Evolutionary conservation across 2,888 invertebrate species (phyloP).

Genomic region (Agapostemon virescens): DNA sequence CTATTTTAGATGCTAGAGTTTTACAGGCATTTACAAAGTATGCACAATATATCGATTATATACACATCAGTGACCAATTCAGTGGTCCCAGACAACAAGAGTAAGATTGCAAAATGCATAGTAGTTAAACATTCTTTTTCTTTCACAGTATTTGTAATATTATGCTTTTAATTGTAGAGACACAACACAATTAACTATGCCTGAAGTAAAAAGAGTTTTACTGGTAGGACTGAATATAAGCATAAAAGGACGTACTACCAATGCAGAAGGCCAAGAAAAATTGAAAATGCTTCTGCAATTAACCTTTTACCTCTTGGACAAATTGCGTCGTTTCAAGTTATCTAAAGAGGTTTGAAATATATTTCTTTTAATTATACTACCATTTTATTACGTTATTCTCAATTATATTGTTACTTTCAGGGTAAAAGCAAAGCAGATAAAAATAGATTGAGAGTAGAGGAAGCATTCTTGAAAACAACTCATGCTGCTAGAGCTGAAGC

Average conservation of each 20-base stretch:
- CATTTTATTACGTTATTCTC: neutral
- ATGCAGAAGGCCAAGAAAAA: conserved; percentile 87
- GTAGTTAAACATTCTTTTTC: conserved; percentile 52
- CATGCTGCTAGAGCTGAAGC: conserved; percentile 98
- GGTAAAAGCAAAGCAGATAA: conserved; percentile 95
- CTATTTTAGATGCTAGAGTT: conserved; percentile 91
- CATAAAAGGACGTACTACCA: conserved; percentile 85
- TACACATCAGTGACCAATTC: conserved; percentile 98
- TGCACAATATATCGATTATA: conserved; percentile 93
- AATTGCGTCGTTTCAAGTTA: conserved; percentile 91
- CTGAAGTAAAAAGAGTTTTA: conserved; percentile 90
- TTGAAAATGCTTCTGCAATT: conserved; percentile 91
- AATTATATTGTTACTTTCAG: conserved; percentile 80
- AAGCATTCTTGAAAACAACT: conserved; percentile 95
- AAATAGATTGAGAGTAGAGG: conserved; percentile 95
- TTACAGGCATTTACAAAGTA: conserved; percentile 89
- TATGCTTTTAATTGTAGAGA: conserved; percentile 81
- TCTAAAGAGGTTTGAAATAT: conserved; percentile 90
- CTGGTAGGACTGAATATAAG: conserved; percentile 90
- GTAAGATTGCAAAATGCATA: conserved; percentile 82
- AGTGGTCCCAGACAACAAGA: conserved; percentile 95
- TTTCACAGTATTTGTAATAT: neutral
- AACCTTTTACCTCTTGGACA: conserved; percentile 96
- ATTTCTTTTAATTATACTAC: neutral
- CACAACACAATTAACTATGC: conserved; percentile 85